phyloP scores from a whole-genome alignment of 2,797 vertebrate genomes.

The Tangara arthus region DNA sequence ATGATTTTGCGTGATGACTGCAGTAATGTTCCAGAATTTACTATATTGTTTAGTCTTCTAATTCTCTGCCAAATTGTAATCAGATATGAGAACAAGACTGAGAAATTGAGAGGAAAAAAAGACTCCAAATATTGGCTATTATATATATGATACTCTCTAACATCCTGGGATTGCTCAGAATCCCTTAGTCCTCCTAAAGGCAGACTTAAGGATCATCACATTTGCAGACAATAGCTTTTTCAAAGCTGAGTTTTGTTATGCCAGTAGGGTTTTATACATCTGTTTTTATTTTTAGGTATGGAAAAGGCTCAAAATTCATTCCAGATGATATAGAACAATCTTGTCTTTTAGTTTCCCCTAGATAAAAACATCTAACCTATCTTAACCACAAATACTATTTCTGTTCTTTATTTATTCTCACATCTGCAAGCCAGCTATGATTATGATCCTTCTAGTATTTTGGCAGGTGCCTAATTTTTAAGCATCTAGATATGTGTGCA shows the following conservation, averaged over 20 bases:
- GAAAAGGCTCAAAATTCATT: slow-evolving; percentile 33
- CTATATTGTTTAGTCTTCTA: not conserved
- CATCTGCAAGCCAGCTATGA: not conserved
- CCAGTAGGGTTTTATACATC: not conserved
- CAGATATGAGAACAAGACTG: not conserved
- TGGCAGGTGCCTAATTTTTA: not conserved
- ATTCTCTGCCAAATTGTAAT: not conserved
- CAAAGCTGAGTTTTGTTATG: not conserved
- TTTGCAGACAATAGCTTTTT: not conserved
- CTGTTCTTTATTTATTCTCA: not conserved
- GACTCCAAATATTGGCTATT: not conserved
- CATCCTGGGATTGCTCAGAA: not conserved
- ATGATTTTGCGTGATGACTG: not conserved
- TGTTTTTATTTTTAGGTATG: slow-evolving; percentile 36
- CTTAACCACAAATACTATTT: not conserved
- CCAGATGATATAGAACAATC: slow-evolving; percentile 9
- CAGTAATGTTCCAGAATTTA: not conserved
- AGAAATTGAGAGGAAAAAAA: not conserved
- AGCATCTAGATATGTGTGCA: not conserved
- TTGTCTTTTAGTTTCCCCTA: not conserved
- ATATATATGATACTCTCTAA: not conserved
- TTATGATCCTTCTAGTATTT: not conserved
- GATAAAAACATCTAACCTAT: not conserved
- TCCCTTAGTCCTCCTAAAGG: not conserved
- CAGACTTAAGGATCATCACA: not conserved